Conservation (phyloP, 2,888 invertebrate genomes). For the Andrena praecox region DNA sequence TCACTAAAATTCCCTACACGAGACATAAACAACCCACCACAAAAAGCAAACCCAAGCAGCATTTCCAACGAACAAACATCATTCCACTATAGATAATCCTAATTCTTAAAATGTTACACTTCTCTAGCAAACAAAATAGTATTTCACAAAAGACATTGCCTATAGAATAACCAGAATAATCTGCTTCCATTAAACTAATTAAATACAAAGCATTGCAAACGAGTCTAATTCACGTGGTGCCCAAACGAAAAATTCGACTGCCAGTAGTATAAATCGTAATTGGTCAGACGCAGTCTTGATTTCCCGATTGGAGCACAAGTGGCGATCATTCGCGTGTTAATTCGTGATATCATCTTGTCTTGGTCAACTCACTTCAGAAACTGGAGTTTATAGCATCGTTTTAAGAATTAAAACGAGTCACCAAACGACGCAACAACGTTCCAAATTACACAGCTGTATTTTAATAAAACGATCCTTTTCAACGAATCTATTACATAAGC, state of each 20-base stretch:
- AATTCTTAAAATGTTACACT: neutral
- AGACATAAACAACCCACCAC: neutral
- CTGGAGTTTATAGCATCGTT: neutral
- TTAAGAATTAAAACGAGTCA: neutral
- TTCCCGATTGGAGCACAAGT: neutral
- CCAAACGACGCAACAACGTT: neutral
- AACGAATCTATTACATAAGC: conserved; percentile 24
- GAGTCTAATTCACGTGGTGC: neutral
- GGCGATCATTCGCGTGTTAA: neutral
- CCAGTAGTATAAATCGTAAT: conserved; percentile 37
- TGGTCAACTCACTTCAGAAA: neutral
- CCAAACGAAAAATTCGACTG: conserved; percentile 10
- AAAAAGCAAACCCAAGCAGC: neutral
- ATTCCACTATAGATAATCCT: neutral
- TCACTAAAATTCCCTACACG: neutral
- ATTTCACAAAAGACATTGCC: neutral
- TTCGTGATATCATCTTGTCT: conserved; percentile 6
- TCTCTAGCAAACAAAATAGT: neutral
- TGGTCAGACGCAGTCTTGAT: conserved; percentile 32
- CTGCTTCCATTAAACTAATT: neutral
- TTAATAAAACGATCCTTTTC: conserved; percentile 9
- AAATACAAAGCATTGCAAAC: neutral
- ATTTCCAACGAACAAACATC: neutral
- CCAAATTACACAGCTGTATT: neutral
- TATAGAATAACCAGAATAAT: neutral